These are phyloP conservation scores for Ceramica pisi DNA, from an alignment of 2,888 invertebrate genomes.

Conservation along the genomic window DNA sequence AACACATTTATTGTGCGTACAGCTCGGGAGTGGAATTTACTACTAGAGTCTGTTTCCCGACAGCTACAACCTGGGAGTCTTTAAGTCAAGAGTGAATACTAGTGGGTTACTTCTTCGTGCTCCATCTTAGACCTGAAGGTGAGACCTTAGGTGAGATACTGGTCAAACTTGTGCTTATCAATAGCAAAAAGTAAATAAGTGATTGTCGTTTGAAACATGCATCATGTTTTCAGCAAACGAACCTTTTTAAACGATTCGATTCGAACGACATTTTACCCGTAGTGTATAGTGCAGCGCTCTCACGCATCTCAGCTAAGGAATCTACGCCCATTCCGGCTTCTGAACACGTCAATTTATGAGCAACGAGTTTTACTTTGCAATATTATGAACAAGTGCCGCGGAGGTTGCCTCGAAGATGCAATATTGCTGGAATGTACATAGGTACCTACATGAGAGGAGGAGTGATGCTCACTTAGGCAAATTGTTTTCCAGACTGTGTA, in stretches of 20 bases:
- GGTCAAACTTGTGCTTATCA: no score
- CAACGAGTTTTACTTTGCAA: conserved; percentile 58
- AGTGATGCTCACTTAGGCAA: conserved; percentile 40
- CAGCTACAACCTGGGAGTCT: no score
- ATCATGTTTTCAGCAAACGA: background rate
- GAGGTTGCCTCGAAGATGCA: conserved; percentile 43
- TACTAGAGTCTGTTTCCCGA: no score
- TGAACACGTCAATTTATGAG: conserved; percentile 60
- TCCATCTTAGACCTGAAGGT: no score
- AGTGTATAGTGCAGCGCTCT: conserved; percentile 20
- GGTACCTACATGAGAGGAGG: conserved; percentile 23
- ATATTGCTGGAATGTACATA: conserved; percentile 40
- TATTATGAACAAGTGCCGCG: conserved; percentile 55
- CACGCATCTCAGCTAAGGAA: conserved; percentile 28
- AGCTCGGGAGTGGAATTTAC: no score
- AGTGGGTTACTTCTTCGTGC: no score
- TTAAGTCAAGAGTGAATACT: no score
- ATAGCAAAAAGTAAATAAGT: no score
- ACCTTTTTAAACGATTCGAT: background rate
- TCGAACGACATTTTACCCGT: no score
- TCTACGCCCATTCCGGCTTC: conserved; percentile 33
- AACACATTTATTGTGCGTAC: no score
- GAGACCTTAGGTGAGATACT: no score
- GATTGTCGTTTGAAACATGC: no score
- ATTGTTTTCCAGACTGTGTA: conserved; percentile 51